Conservation (phyloP, 2,797 vertebrate species). For the Phoxinus dragarum region DNA sequence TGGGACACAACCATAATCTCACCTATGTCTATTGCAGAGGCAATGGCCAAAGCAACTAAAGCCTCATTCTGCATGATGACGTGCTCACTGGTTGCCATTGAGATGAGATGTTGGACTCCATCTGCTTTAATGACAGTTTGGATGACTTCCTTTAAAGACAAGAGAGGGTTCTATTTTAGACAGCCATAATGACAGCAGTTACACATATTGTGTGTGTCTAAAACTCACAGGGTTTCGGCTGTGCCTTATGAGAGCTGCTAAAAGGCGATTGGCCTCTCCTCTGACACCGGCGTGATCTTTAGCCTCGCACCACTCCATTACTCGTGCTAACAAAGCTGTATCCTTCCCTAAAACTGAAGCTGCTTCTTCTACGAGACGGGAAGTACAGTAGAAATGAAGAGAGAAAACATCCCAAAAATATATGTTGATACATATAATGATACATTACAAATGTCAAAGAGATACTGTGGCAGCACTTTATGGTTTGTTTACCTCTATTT, state of each 20-base stretch:
- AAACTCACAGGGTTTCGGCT: slow-evolving; percentile 82
- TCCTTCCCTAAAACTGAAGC: slow-evolving; percentile 85
- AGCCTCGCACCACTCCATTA: slow-evolving; percentile 87
- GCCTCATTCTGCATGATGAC: slow-evolving; percentile 91
- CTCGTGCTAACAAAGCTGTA: slow-evolving; percentile 75
- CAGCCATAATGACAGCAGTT: neutral
- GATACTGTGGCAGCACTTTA: neutral
- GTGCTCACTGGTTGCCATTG: slow-evolving; percentile 87
- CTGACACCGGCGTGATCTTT: slow-evolving; percentile 80
- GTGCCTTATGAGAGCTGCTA: slow-evolving; percentile 86
- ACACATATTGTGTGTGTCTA: neutral
- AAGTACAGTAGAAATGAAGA: neutral
- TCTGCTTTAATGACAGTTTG: slow-evolving; percentile 81
- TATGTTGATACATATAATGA: neutral
- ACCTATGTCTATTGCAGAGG: slow-evolving; percentile 86
- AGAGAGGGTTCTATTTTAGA: slow-evolving; percentile 46
- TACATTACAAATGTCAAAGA: neutral
- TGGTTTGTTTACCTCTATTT: slow-evolving; percentile 40
- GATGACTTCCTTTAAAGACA: slow-evolving; percentile 83
- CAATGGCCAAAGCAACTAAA: slow-evolving; percentile 85
- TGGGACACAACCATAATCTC: slow-evolving; percentile 46
- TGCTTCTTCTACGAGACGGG: slow-evolving; percentile 77
- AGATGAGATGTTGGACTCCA: slow-evolving; percentile 86
- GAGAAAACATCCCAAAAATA: neutral
- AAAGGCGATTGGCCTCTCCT: slow-evolving; percentile 85